Base-by-base conservation (phyloP, 2,888 invertebrate species). In the Palloptera scutellata region DNA sequence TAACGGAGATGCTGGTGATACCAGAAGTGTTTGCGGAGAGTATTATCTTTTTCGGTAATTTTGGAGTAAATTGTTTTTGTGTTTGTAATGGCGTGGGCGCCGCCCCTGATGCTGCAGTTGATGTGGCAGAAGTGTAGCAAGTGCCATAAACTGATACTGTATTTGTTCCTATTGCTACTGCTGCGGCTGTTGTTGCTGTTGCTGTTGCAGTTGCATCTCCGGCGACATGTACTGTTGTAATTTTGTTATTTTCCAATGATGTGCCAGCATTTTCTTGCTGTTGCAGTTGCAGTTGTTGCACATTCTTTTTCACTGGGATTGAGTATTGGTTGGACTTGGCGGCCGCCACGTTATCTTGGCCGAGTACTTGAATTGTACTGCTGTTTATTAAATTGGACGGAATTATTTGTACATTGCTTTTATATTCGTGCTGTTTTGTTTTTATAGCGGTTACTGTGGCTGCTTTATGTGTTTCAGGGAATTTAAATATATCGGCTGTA, bases 351-450 rank as follows among this genome's bases (percentile, higher is more conserved):
- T 72, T 70, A 75, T 68, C 65, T 70, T 72, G 19, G 19, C 76
- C 76, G 43, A 80, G 74, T 66, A 83, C 79, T 70, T 83, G 83
- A 70, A 84, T 83, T 68, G 83, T 81, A 75, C 79, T 78, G 64
- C 73, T 74, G 66, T 70, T 73, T 60, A 64, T 81, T 69, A 76
- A 78, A 78, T 79, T 84, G 85, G 84, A 84, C 84, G 84, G 84
- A 81, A 84, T 84, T 53, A 84, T 85, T 83, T 84, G 85, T 77
- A 84, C 85, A 74, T 84, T 84, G 73, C 84, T 84, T 77, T 83
- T 84, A 70, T 82, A 84, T 71, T 77, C 77, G 67, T 79, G 81
- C 64, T 78, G 75, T 65, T 76, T 76, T 48, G 20, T 65, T 60
- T 66, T 63, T 42, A 51, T 20, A 64, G 72, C 55, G 66, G 74